These are phyloP conservation scores for Parapristionchus giblindavisi DNA, from an alignment of 2,888 invertebrate genomes.

Conservation along the genomic window DNA sequence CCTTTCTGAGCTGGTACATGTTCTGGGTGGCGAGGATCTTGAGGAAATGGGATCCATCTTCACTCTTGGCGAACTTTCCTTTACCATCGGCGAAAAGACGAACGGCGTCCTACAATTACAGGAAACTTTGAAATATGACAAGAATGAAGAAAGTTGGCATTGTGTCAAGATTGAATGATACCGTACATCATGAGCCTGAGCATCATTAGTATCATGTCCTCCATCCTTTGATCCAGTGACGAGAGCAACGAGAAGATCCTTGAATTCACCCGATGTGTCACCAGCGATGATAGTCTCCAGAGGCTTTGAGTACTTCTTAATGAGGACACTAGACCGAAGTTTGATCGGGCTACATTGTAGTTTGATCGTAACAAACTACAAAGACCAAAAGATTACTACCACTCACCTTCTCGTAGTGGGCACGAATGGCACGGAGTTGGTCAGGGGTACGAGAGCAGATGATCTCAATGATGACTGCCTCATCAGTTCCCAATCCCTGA, in stretches of 20 bases:
- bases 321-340: not conserved
- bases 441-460: slow-evolving; percentile 86
- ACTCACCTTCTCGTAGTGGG: slow-evolving; percentile 66
- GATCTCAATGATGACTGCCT: slow-evolving; percentile 86
- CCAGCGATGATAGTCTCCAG: slow-evolving; percentile 70
- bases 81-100: slow-evolving; percentile 60
- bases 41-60: slow-evolving; percentile 51
- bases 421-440: slow-evolving; percentile 70
- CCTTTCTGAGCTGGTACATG: slow-evolving; percentile 59
- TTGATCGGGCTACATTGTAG: not conserved
- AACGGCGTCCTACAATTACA: slow-evolving; percentile 56
- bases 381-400: not conserved
- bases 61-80: slow-evolving; percentile 50
- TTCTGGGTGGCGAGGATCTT: slow-evolving; percentile 59
- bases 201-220: slow-evolving; percentile 50
- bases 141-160: not conserved
- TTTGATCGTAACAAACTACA: not conserved
- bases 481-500: slow-evolving; percentile 83
- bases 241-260: slow-evolving; percentile 69
- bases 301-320: slow-evolving; percentile 1
- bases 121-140: not conserved
- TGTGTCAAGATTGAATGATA: not conserved
- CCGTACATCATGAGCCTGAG: slow-evolving; percentile 48
- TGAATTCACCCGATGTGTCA: slow-evolving; percentile 90
- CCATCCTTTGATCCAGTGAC: slow-evolving; percentile 64